Evolutionary conservation across 2,797 vertebrate species (phyloP), one percentile per base, ranked within the genome.

Genomic region (Acanthiza pusilla): DNA sequence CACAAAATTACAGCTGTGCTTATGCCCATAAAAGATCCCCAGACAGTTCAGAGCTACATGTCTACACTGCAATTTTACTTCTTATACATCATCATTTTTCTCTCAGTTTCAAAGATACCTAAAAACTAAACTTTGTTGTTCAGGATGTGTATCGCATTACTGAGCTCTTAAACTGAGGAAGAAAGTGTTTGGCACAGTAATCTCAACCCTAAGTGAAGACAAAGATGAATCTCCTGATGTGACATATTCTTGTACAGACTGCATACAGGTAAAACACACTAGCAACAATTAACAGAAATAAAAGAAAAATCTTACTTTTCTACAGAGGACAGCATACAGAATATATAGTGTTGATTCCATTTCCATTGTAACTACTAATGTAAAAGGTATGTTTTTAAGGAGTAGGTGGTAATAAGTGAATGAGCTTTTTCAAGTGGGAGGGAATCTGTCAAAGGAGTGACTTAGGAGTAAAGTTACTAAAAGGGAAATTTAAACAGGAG

Each of bases 1-100:
- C 91, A 95, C 91, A 96, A 93, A 95, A 94, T 86, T 82, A 88
- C 70, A 95, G 88, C 45, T 81, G 34, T 66, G 67, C 26, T 93
- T 65, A 75, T 58, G 67, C 48, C 40, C 58, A 8, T 9, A 29
- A 84, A 58, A 88, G 18, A 29, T 63, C 18, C n/a, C 30, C 2
- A 4, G 16, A 38, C 13, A 47, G 66, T 11, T 68, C 51, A 75
- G 54, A 88, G 48, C 62, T 75, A 68, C 43, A 45, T 6, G 54
- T 66, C 82, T 86, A 81, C 43, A 19, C 47, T 51, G 75, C 50
- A 66, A 72, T 66, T 93, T 88, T 70, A 66, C 17, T 90, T 88
- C 43, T 53, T 60, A 53, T 18, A 62, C 13, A 54, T 34, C 36
- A 82, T 42, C 4, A 55, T 85, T 93, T 88, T 85, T 60, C 65